Percentiles rank a stretch among this genome's conserved stretches.
Conservation (phyloP, 2,797 vertebrate species). For the Lacerta bilineata region DNA sequence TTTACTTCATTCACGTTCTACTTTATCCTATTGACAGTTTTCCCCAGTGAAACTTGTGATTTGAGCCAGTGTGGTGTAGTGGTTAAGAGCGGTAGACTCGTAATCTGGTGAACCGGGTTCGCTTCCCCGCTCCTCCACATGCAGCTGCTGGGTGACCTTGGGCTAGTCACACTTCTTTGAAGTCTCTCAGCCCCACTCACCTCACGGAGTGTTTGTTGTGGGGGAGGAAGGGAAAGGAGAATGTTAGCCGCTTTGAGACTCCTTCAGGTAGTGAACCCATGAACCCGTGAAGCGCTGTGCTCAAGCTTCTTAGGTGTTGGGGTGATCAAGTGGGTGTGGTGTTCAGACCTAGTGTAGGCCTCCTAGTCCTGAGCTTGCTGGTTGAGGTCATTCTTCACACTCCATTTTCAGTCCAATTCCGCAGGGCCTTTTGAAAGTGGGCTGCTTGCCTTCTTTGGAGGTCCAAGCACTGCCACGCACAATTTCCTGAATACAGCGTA, state of each 20-base stretch:
- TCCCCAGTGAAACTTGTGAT: too few relatives aligned
- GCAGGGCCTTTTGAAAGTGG: background rate
- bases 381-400: background rate
- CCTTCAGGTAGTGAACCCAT: too few relatives aligned
- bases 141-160: too few relatives aligned
- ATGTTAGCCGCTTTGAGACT: too few relatives aligned
- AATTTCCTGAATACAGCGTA: background rate
- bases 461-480: background rate
- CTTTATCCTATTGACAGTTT: background rate
- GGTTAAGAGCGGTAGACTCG: too few relatives aligned
- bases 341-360: background rate
- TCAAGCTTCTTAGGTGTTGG: background rate
- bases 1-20: background rate
- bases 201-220: too few relatives aligned
- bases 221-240: too few relatives aligned
- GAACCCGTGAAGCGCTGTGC: background rate
- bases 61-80: background rate
- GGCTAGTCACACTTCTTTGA: too few relatives aligned
- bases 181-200: too few relatives aligned
- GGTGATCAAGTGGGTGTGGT: background rate
- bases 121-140: too few relatives aligned
- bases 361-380: too few relatives aligned
- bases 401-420: background rate
- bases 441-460: background rate
- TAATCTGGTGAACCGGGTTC: too few relatives aligned